A percentile compares a stretch with the other conserved stretches of the same genome.
Conservation (phyloP, 2,888 invertebrate genomes). For the Lasioglossum calceatum region DNA sequence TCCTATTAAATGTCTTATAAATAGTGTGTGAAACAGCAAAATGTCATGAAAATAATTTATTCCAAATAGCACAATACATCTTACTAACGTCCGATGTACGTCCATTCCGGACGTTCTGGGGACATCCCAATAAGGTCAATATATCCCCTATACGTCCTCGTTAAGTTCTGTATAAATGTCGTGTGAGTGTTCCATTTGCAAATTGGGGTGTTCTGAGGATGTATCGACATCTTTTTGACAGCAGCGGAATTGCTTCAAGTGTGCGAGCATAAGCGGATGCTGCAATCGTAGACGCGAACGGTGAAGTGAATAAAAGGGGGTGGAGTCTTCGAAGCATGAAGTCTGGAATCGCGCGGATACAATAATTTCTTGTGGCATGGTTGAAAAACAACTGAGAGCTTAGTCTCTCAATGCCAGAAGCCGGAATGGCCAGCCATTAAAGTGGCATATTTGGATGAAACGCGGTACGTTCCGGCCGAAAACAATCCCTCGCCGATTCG, state of each 20-base stretch:
- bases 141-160: too few relatives aligned
- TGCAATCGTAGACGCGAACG: neutral
- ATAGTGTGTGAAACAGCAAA: too few relatives aligned
- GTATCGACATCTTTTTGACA: too few relatives aligned
- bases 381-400: neutral
- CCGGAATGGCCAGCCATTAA: slow-evolving; percentile 36
- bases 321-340: neutral
- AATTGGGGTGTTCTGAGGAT: too few relatives aligned
- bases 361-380: neutral
- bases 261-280: neutral
- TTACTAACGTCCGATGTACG: too few relatives aligned
- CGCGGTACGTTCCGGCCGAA: slow-evolving; percentile 34
- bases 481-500: slow-evolving; percentile 50
- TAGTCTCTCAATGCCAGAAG: slow-evolving; percentile 37
- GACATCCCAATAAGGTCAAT: too few relatives aligned
- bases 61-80: too few relatives aligned
- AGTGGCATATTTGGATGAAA: slow-evolving; percentile 52
- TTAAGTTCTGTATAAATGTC: too few relatives aligned
- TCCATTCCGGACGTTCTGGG: too few relatives aligned
- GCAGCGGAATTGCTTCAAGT: neutral
- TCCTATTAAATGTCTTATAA: too few relatives aligned
- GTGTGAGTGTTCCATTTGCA: too few relatives aligned
- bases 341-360: neutral
- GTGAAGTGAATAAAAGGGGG: neutral
- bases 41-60: too few relatives aligned